A percentile compares a stretch with the other conserved stretches of the same genome.
These are phyloP conservation scores for Patella depressa DNA, from an alignment of 2,888 invertebrate genomes.

Conservation along the genomic window DNA sequence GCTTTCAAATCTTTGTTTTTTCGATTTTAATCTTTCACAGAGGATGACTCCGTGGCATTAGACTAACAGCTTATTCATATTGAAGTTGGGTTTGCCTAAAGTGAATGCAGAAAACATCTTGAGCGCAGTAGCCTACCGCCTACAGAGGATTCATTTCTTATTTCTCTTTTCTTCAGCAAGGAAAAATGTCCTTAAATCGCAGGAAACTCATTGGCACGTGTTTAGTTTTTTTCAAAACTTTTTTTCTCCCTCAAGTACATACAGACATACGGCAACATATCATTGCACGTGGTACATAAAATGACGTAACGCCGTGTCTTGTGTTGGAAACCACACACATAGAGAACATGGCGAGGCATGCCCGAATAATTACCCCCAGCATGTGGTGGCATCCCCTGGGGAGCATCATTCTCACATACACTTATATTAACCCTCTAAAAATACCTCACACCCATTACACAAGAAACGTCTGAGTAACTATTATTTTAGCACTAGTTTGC, in stretches of 20 bases:
- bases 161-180: too few species aligned
- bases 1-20: too few species aligned
- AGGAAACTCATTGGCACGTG: too few species aligned
- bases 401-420: background rate
- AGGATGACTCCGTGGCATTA: too few species aligned
- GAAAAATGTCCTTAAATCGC: too few species aligned
- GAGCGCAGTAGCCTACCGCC: too few species aligned
- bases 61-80: too few species aligned
- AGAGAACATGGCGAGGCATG: conserved; percentile 7
- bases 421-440: conserved; percentile 6
- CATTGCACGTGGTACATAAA: conserved; percentile 4
- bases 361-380: conserved; percentile 12
- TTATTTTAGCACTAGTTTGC: conserved; percentile 9
- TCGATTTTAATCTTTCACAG: too few species aligned
- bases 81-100: too few species aligned
- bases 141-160: too few species aligned
- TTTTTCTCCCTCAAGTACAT: background rate
- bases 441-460: conserved; percentile 13
- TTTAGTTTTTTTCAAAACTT: too few species aligned
- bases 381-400: conserved; percentile 7
- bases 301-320: conserved; percentile 5
- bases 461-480: conserved; percentile 4
- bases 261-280: background rate
- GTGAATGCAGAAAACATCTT: too few species aligned
- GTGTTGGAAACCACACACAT: conserved; percentile 12